These are phyloP conservation scores for Pachyrhynchus sulphureomaculatus DNA, from an alignment of 1,140 invertebrate genomes.

Conservation along the genomic window DNA sequence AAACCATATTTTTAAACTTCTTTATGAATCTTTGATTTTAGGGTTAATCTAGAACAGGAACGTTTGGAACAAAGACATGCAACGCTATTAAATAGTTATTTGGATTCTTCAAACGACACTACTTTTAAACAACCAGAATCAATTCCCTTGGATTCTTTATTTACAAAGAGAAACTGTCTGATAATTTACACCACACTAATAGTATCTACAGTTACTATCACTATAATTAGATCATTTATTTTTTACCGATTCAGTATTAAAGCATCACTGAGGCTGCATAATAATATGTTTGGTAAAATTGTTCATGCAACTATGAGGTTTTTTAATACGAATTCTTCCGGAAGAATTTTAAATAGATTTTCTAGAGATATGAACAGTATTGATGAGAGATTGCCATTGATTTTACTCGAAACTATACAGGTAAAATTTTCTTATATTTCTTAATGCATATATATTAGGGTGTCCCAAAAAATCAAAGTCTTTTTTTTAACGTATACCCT, in stretches of 20 bases:
- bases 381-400: slow-evolving; percentile 78
- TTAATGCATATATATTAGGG: background rate
- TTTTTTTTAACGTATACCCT: too few species aligned
- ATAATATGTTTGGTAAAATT: slow-evolving; percentile 81
- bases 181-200: slow-evolving; percentile 84
- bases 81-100: background rate
- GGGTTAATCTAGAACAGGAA: slow-evolving; percentile 3
- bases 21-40: background rate
- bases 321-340: slow-evolving; percentile 83
- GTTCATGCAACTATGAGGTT: slow-evolving; percentile 81
- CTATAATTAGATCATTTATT: slow-evolving; percentile 63
- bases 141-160: too few species aligned
- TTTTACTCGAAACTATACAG: slow-evolving; percentile 49
- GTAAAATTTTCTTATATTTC: slow-evolving; percentile 47
- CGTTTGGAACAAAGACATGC: background rate
- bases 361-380: slow-evolving; percentile 76
- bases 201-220: slow-evolving; percentile 64
- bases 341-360: slow-evolving; percentile 75
- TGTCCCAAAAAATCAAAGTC: too few species aligned
- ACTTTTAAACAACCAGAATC: too few species aligned
- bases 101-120: too few species aligned
- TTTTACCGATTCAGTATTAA: slow-evolving; percentile 76
- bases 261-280: slow-evolving; percentile 65
- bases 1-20: too few species aligned
- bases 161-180: slow-evolving; percentile 55